Base-by-base conservation (phyloP, 2,113 vertebrate genomes). In the Gymnocephalus cernua region DNA sequence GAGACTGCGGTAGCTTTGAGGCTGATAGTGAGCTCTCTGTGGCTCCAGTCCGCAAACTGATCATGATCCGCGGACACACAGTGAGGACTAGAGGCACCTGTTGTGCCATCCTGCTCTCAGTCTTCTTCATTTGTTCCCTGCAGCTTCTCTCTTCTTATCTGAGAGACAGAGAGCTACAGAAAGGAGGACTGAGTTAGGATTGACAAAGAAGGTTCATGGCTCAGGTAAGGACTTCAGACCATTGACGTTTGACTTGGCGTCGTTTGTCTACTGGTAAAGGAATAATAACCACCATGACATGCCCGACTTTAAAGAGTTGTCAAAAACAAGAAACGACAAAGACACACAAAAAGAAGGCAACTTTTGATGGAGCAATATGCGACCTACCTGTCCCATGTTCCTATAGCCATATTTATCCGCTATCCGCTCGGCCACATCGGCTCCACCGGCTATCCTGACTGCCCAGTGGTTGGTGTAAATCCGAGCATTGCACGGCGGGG, bases 381-480 rank as follows among this genome's bases (percentile, higher is more conserved):
- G 44, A 90, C 95, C 93, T 97, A 99, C 98, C 98, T 99, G 97
- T 93, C 98, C 98, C 89, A 99, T 95, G 93, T 99, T 99, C 94
- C 95, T 94, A 94, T 98, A 99, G 89, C 98, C 98, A 89, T 99
- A 99, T 94, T 97, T 98, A 89, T 93, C 95, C 80, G 98, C 98
- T 91, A 99, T 98, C 90, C 96, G 92, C 86, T 97, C 95, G 85
- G 97, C 98, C 91, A 97, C 94, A n/a, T 94, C 92, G 74, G 95
- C 82, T 85, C 97, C 98, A 73, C 98, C 97, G 58, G 93, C 66
- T 92, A 99, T 98, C 93, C 97, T 95, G 88, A 99, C 96, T 80
- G 98, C 98, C 98, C 98, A 99, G 95, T 99, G 98, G 97, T 99
- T 99, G 93, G 97, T 99, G 96, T 98, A 99, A 88, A 97, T 95